A percentile compares a stretch with the other conserved stretches of the same genome.
phyloP scores from a whole-genome alignment of 2,888 invertebrate genomes.

The Microchrysa polita region DNA sequence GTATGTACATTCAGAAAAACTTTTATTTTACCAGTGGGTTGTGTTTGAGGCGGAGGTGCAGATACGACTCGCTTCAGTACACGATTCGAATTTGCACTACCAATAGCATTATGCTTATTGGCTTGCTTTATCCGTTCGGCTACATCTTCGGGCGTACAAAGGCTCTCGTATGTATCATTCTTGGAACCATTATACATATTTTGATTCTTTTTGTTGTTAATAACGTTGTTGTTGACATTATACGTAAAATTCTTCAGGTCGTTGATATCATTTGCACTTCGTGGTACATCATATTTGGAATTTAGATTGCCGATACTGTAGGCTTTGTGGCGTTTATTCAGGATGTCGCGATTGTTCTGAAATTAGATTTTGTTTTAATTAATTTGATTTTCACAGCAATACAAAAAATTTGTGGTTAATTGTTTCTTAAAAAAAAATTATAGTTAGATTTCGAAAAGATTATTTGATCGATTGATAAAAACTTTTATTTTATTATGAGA shows the following conservation, averaged over 20 bases:
- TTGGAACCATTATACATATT: conserved; percentile 58
- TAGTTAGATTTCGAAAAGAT: no score
- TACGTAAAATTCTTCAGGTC: conserved; percentile 60
- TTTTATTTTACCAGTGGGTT: conserved; percentile 57
- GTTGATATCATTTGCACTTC: conserved; percentile 56
- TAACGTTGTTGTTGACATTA: conserved; percentile 10
- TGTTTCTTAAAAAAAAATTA: no score
- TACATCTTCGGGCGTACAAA: conserved; percentile 63
- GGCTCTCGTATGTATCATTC: conserved; percentile 65
- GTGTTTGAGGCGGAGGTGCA: conserved; percentile 66
- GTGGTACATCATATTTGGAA: conserved; percentile 55
- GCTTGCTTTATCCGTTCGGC: conserved; percentile 62
- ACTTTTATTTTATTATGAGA: no score
- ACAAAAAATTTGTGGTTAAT: no score
- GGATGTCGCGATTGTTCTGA: conserved; percentile 59
- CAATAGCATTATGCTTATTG: conserved; percentile 59
- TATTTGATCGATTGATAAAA: no score
- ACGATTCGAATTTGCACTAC: conserved; percentile 54
- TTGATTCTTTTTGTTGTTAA: conserved; percentile 56
- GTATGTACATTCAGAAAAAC: neutral
- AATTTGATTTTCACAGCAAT: no score
- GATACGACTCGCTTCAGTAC: conserved; percentile 69
- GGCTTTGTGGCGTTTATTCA: conserved; percentile 61
- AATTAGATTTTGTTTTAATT: neutral
- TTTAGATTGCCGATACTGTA: conserved; percentile 56